Percentiles rank a stretch among this genome's conserved stretches.
Evolutionary conservation across 2,797 vertebrate genomes (phyloP).

Genomic region (Sarcophilus harrisii): DNA sequence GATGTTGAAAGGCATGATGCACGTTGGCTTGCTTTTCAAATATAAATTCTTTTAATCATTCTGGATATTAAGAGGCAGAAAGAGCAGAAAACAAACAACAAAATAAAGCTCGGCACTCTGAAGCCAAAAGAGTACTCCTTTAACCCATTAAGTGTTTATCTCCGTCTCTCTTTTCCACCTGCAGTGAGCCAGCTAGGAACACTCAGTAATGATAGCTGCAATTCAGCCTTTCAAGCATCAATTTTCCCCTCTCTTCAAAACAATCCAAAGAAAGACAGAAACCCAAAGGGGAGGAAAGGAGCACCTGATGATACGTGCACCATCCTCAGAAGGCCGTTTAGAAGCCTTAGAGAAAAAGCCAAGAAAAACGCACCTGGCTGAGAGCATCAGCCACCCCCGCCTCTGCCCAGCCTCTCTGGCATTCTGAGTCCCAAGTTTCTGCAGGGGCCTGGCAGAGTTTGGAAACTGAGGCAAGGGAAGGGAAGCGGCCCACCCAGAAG

Average conservation of each 20-base stretch:
- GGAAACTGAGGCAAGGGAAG: not conserved
- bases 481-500: not conserved
- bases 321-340: rapidly evolving
- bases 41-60: not conserved
- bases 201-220: not conserved
- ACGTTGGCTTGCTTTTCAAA: not conserved
- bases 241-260: not conserved
- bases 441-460: not conserved
- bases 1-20: slow-evolving; percentile 21
- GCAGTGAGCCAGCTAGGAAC: not conserved
- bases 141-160: not conserved
- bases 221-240: not conserved
- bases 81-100: not conserved
- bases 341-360: not conserved
- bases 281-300: not conserved
- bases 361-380: not conserved
- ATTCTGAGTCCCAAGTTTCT: rapidly evolving
- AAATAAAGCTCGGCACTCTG: not conserved
- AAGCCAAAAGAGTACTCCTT: not conserved
- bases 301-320: rapidly evolving
- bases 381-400: not conserved
- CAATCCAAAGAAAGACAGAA: not conserved
- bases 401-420: not conserved
- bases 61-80: not conserved
- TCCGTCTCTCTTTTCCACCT: not conserved